phyloP scores from a whole-genome alignment of 2,113 vertebrate genomes.

The Pteruthius melanotis region DNA sequence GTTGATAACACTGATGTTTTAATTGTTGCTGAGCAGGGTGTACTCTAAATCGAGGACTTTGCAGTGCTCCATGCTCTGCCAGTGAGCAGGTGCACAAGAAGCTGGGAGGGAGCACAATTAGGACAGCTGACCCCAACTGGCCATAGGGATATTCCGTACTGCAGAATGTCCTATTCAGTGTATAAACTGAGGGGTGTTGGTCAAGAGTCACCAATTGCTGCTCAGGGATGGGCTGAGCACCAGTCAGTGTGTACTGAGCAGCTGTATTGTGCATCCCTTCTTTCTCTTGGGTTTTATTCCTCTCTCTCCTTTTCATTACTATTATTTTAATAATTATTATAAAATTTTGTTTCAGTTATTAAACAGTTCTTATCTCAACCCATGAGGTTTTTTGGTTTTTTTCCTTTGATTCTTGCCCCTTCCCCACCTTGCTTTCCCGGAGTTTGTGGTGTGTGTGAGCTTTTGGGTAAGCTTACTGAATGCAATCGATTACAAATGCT shows the following conservation, averaged over 20 bases:
- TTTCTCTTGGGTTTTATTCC: neutral
- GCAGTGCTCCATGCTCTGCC: neutral
- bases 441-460: neutral
- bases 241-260: too few relatives aligned
- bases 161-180: neutral
- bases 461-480: neutral
- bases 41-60: neutral
- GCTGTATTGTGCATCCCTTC: neutral
- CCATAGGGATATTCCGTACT: neutral
- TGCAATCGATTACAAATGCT: neutral
- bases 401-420: neutral
- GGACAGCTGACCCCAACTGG: neutral
- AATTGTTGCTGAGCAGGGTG: neutral
- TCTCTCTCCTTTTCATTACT: neutral
- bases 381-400: neutral
- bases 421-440: neutral
- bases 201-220: neutral
- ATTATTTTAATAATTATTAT: too few relatives aligned
- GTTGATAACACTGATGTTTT: neutral
- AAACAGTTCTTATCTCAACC: neutral
- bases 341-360: neutral
- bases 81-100: neutral
- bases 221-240: neutral
- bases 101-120: accelerated
- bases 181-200: neutral